Evolutionary conservation across 2,888 invertebrate genomes (phyloP).

Genomic region (Amiota minor): DNA sequence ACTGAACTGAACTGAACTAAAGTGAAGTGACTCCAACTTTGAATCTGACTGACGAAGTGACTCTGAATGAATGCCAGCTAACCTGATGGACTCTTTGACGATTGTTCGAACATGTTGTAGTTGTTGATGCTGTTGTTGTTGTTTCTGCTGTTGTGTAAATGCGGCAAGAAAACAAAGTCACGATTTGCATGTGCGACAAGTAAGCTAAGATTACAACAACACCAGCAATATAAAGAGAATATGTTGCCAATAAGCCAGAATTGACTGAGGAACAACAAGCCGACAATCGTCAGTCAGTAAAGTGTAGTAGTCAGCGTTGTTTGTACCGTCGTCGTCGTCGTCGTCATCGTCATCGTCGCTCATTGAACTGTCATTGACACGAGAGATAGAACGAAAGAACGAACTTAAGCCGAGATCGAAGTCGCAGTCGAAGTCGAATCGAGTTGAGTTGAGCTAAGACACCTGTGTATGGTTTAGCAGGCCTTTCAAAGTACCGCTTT

Average conservation of each 20-base stretch:
- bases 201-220: slow-evolving; percentile 13
- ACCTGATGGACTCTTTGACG: slow-evolving; percentile 26
- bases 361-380: slow-evolving; percentile 72
- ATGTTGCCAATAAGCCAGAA: slow-evolving; percentile 12
- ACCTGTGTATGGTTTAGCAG: slow-evolving; percentile 19
- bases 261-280: slow-evolving; percentile 1
- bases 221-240: neutral
- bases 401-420: neutral
- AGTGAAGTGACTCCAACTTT: slow-evolving; percentile 11
- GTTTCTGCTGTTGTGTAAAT: slow-evolving; percentile 2
- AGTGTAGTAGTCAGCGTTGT: slow-evolving; percentile 27
- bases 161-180: slow-evolving; percentile 29
- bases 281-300: slow-evolving; percentile 12
- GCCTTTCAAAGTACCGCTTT: slow-evolving; percentile 27
- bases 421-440: neutral
- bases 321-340: slow-evolving; percentile 37
- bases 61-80: neutral
- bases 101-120: slow-evolving; percentile 4
- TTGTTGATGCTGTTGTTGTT: neutral
- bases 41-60: neutral
- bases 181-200: slow-evolving; percentile 34
- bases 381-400: slow-evolving; percentile 36
- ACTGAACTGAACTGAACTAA: slow-evolving; percentile 4
- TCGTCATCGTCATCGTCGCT: slow-evolving; percentile 50
- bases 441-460: slow-evolving; percentile 1